These are phyloP conservation scores for Apodemia hepburni DNA, from an alignment of 2,888 invertebrate genomes.

Conservation along the genomic window DNA sequence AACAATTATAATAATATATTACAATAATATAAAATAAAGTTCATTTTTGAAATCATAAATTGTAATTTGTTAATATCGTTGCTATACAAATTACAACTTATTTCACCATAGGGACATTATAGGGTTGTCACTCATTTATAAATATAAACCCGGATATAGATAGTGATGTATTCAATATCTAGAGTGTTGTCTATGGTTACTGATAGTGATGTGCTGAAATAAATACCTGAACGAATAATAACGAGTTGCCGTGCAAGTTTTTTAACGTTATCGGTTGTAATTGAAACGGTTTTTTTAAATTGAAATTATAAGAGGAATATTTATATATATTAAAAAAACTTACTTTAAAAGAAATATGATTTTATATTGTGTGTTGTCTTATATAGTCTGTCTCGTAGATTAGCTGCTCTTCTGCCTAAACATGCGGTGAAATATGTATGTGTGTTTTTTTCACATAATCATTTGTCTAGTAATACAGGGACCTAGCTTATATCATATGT, in stretches of 20 bases:
- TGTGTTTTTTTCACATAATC: too few species aligned
- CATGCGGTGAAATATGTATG: too few species aligned
- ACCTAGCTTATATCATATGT: too few species aligned
- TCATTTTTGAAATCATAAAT: too few species aligned
- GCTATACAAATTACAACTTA: too few species aligned
- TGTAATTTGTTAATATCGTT: too few species aligned
- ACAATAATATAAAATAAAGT: not conserved
- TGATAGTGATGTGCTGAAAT: not conserved
- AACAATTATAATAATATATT: conserved; percentile 1
- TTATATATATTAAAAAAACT: not conserved
- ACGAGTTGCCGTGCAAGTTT: not conserved
- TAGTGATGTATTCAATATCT: conserved; percentile 41
- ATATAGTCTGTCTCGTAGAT: too few species aligned
- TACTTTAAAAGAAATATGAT: too few species aligned
- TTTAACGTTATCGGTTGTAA: too few species aligned
- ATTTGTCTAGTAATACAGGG: not conserved
- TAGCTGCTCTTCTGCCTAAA: too few species aligned
- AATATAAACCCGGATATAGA: conserved; percentile 35
- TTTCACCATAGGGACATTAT: not conserved
- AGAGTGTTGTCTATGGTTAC: not conserved
- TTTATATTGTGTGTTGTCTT: too few species aligned
- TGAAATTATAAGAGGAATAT: not conserved
- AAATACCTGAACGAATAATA: not conserved
- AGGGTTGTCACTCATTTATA: conserved; percentile 33
- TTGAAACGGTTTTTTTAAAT: not conserved